Conservation (phyloP, 2,888 invertebrate genomes). For the Napeogenes inachia region DNA sequence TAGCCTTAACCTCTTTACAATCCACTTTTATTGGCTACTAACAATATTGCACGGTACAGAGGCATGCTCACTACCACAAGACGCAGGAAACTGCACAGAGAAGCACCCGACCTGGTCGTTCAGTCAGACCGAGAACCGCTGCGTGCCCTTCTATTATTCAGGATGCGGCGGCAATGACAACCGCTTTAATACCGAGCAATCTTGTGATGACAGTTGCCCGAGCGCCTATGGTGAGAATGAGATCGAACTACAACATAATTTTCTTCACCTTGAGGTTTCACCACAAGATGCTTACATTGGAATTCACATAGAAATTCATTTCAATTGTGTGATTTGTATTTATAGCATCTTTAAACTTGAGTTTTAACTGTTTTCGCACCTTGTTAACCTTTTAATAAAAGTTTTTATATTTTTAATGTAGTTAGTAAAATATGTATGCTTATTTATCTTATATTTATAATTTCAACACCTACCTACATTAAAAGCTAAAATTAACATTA, state of each 20-base stretch:
- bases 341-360: no score
- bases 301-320: no score
- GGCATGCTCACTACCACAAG: conserved; percentile 85
- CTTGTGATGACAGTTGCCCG: conserved; percentile 88
- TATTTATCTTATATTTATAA: no score
- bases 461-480: no score
- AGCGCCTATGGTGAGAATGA: conserved; percentile 82
- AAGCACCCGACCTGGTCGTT: conserved; percentile 90
- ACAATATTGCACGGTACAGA: conserved; percentile 75
- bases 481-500: no score
- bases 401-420: no score
- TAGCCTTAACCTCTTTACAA: conserved; percentile 1
- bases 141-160: conserved; percentile 94
- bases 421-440: no score
- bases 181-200: conserved; percentile 84
- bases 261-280: neutral
- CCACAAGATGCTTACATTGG: no score
- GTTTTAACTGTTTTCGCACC: no score
- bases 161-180: conserved; percentile 95
- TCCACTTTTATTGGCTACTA: conserved; percentile 36
- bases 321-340: no score
- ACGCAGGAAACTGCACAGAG: conserved; percentile 86
- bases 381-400: no score
- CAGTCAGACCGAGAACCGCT: conserved; percentile 88
- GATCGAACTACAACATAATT: neutral